Percentiles rank a stretch among this genome's conserved stretches.
Conservation (phyloP, 92 coral and sea anemone species). For the Actinernus sp. region DNA sequence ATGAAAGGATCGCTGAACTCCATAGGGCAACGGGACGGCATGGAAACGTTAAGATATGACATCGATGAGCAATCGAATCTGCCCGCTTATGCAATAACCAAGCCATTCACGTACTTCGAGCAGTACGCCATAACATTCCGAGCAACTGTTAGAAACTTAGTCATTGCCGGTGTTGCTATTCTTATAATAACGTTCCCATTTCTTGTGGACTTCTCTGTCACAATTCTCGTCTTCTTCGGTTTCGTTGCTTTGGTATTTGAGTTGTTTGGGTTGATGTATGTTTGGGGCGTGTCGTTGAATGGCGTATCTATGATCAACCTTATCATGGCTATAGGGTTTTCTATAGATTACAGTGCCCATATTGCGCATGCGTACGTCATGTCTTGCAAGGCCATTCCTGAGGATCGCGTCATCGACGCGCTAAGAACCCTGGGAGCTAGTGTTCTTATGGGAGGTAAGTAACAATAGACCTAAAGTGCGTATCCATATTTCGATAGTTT, state of each 20-base stretch:
- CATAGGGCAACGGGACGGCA: conserved; percentile 50
- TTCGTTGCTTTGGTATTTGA: conserved; percentile 59
- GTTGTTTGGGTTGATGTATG: conserved; percentile 62
- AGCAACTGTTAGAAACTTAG: conserved; percentile 51
- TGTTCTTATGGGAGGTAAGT: conserved; percentile 70
- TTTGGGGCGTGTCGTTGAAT: conserved; percentile 66
- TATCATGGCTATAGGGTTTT: conserved; percentile 73
- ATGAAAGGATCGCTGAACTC: conserved; percentile 36
- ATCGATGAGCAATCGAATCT: conserved; percentile 32
- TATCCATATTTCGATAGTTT: too few species aligned
- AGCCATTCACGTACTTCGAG: conserved; percentile 50
- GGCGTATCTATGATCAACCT: conserved; percentile 71
- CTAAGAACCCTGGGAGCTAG: conserved; percentile 60
- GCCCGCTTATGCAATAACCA: conserved; percentile 45
- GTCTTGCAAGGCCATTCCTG: conserved; percentile 37
- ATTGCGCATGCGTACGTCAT: conserved; percentile 53
- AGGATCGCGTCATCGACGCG: conserved; percentile 64
- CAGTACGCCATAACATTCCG: conserved; percentile 52
- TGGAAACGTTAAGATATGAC: conserved; percentile 61
- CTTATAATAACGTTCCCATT: conserved; percentile 52
- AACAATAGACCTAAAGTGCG: too few species aligned
- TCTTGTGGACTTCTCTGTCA: conserved; percentile 39
- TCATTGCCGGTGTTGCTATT: conserved; percentile 49
- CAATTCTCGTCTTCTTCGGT: conserved; percentile 43
- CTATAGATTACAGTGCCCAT: conserved; percentile 74